Evolutionary conservation across 1,140 invertebrate species (phyloP), one percentile per base, ranked within the genome.

Genomic region (Halesus radiatus): DNA sequence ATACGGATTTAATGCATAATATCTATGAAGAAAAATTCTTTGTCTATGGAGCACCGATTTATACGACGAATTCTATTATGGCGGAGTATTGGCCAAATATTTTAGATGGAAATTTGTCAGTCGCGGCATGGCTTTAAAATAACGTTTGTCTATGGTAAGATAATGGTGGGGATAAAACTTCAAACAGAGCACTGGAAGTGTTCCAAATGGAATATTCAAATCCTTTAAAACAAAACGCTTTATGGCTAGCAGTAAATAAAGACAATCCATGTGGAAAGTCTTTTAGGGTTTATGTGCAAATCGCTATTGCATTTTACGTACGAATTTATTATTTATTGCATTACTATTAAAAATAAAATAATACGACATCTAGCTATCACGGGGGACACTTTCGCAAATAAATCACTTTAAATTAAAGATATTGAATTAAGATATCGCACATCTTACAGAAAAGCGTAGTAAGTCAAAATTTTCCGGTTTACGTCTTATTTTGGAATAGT

Each of bases 201-300:
- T 72, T 72, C 68, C 68, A 72, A 72, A 72, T 72, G 68, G 68
- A 72, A 72, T 72, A 72, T 72, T 72, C 68, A 72, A 72, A 72
- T 72, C 68, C 68, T 72, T 72, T 72, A 72, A 72, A 72, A 72
- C 68, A 72, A 72, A 50, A 72, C 68, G 50, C 68, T 72, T 72
- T 72, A 72, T 72, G 22, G 45, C 68, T 26, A 0, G 68, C 22
- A 72, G 68, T 72, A 72, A 72, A 72, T 72, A 72, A 72, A 72
- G 50, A 54, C 37, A 53, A 50, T 72, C 68, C 68, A 18, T 16
- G 26, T 53, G 68, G 53, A 52, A 53, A 53, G 20, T 72, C 50
- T 50, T 23, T 72, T 23, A 26, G 68, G 20, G n/a, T 72, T 23
- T 72, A 45, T 45, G 37, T 10, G 37, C 10, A 45, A 45, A 45